Conservation (phyloP, 2,797 vertebrate genomes). For the Anolis apletophallus region DNA sequence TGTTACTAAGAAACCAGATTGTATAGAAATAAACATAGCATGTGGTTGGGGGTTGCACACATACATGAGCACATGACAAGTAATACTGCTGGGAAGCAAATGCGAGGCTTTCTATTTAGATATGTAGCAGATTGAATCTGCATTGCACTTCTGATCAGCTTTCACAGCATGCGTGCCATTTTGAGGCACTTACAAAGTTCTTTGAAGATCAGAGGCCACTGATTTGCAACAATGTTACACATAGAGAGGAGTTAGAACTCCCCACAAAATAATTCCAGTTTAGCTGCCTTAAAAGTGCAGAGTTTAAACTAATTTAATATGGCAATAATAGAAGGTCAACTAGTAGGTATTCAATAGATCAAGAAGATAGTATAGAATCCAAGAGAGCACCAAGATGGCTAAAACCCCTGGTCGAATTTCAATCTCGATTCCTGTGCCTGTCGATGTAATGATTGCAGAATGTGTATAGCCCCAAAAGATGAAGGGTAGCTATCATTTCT, state of each 20-base stretch:
- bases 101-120: not conserved
- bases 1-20: constrained; percentile 55
- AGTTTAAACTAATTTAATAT: not conserved
- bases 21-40: constrained; percentile 38
- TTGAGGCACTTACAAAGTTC: not conserved
- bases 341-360: too few relatives aligned
- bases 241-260: not conserved
- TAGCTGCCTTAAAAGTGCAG: not conserved
- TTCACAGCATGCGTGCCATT: not conserved
- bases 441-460: not conserved
- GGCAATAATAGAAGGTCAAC: too few relatives aligned
- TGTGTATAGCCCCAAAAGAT: not conserved
- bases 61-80: not conserved
- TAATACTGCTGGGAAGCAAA: constrained; percentile 10
- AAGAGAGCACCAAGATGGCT: not conserved
- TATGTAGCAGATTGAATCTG: not conserved
- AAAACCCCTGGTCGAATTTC: not conserved
- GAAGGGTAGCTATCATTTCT: not conserved
- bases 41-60: not conserved
- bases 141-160: constrained; percentile 18
- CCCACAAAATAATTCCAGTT: not conserved
- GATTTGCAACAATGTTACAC: not conserved
- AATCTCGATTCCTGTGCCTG: not conserved
- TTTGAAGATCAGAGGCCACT: not conserved
- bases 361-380: not conserved